A percentile compares a stretch with the other conserved stretches of the same genome.
Conservation (phyloP, 2,113 vertebrate genomes). For the Nanorana parkeri region DNA sequence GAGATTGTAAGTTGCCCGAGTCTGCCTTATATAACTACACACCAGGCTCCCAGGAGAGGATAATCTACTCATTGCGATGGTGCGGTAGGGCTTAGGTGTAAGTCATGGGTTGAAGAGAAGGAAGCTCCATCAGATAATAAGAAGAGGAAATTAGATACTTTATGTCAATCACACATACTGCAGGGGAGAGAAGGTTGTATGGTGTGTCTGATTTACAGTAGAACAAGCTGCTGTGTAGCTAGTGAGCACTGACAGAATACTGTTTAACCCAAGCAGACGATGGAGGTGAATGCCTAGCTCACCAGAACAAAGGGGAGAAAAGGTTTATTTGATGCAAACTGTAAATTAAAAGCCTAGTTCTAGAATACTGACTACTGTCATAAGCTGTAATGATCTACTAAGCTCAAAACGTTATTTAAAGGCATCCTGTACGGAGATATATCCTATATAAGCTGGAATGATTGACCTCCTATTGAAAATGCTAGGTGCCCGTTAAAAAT, state of each 20-base stretch:
- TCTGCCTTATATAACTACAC: background rate
- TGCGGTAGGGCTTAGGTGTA: background rate
- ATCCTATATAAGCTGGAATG: too few relatives aligned
- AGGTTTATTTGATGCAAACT: background rate
- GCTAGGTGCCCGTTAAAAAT: too few relatives aligned
- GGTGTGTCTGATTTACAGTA: background rate
- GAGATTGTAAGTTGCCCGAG: too few relatives aligned
- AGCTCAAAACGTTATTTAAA: too few relatives aligned
- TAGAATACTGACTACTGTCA: background rate
- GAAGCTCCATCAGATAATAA: background rate
- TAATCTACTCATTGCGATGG: background rate
- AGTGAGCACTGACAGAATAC: background rate
- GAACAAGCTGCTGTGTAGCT: background rate
- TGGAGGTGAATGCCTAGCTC: background rate
- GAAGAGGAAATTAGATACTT: constrained; percentile 15
- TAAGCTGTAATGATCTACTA: background rate
- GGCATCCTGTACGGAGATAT: too few relatives aligned
- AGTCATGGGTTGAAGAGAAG: constrained; percentile 1
- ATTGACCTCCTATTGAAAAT: too few relatives aligned
- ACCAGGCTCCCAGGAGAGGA: background rate
- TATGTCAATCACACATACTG: constrained; percentile 15
- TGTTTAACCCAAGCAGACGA: background rate
- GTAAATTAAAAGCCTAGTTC: background rate
- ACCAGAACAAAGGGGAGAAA: background rate
- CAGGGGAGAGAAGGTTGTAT: constrained; percentile 8